phyloP scores from a whole-genome alignment of 53 echinoderm and acorn worm genomes.

The Crossaster papposus region DNA sequence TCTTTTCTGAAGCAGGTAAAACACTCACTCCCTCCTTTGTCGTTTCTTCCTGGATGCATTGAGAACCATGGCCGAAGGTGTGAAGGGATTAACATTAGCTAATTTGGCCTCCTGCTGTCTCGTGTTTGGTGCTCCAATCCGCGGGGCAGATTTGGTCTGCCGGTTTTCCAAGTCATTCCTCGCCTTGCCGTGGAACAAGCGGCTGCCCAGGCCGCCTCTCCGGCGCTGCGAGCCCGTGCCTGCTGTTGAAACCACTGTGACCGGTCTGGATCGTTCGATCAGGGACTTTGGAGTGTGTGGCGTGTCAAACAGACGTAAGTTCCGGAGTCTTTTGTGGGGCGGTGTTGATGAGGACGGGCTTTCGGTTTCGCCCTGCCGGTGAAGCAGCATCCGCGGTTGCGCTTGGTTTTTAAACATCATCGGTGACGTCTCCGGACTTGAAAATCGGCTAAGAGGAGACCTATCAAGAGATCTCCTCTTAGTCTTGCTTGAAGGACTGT shows the following conservation, averaged over 20 bases:
- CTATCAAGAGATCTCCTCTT: constrained; percentile 44
- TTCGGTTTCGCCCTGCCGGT: constrained; percentile 20
- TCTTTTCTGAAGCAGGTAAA: not conserved
- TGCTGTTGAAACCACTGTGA: not conserved
- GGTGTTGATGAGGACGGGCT: constrained; percentile 66
- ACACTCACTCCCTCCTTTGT: constrained; percentile 68
- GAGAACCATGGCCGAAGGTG: constrained; percentile 76
- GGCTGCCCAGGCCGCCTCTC: constrained; percentile 64
- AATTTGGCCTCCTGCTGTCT: constrained; percentile 55
- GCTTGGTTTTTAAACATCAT: constrained; percentile 62
- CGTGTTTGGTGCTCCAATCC: constrained; percentile 22
- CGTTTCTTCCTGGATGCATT: constrained; percentile 79
- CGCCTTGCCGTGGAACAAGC: constrained; percentile 61
- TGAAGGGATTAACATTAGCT: constrained; percentile 96
- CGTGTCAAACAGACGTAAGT: constrained; percentile 90
- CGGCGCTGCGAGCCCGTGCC: constrained; percentile 53
- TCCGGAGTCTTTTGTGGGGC: constrained; percentile 86
- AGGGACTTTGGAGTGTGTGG: constrained; percentile 97
- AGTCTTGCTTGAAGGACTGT: constrained; percentile 68
- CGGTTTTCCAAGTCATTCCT: constrained; percentile 41
- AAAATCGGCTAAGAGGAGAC: constrained; percentile 56
- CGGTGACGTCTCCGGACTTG: constrained; percentile 61
- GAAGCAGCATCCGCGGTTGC: constrained; percentile 41
- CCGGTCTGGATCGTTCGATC: constrained; percentile 64
- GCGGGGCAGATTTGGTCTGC: constrained; percentile 42